A percentile compares a stretch with the other conserved stretches of the same genome.
phyloP scores from a whole-genome alignment of 1,140 invertebrate genomes.

The Drosophila burlai region DNA sequence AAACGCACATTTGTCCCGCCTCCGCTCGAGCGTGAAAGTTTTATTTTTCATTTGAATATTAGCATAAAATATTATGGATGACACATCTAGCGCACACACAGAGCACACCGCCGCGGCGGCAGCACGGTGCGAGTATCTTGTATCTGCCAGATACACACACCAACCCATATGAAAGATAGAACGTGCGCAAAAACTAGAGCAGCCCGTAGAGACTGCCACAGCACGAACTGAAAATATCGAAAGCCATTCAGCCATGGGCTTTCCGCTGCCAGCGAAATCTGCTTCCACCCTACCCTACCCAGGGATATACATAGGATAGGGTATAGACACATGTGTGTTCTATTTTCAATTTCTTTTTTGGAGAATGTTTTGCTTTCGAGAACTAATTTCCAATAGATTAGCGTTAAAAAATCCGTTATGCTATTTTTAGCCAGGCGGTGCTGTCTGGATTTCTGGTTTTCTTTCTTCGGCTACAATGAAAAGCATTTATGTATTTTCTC shows the following conservation, averaged over 20 bases:
- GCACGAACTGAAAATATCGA: slow-evolving; percentile 56
- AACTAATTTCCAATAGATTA: slow-evolving; percentile 84
- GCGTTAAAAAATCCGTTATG: slow-evolving; percentile 63
- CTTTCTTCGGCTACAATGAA: slow-evolving; percentile 65
- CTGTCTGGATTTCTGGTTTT: slow-evolving; percentile 65
- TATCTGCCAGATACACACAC: slow-evolving; percentile 49
- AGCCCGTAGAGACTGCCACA: slow-evolving; percentile 34
- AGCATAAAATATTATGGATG: slow-evolving; percentile 84
- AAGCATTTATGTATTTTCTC: slow-evolving; percentile 65
- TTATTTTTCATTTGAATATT: slow-evolving; percentile 79
- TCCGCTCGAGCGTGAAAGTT: slow-evolving; percentile 80
- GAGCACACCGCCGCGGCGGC: slow-evolving; percentile 15
- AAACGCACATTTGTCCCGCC: slow-evolving; percentile 82
- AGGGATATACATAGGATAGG: slow-evolving; percentile 17
- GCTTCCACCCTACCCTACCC: slow-evolving; percentile 14
- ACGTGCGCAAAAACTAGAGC: slow-evolving; percentile 54
- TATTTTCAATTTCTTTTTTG: slow-evolving; percentile 78
- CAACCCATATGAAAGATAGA: background rate
- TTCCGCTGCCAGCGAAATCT: slow-evolving; percentile 62
- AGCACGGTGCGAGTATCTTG: slow-evolving; percentile 47
- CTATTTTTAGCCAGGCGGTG: slow-evolving; percentile 63
- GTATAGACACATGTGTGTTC: slow-evolving; percentile 44
- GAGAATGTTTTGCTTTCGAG: slow-evolving; percentile 66
- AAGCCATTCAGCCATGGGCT: slow-evolving; percentile 60
- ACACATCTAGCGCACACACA: slow-evolving; percentile 71